Evolutionary conservation across 2,888 invertebrate genomes (phyloP), one percentile per base, ranked within the genome.

Genomic region (Tenthredo livida): DNA sequence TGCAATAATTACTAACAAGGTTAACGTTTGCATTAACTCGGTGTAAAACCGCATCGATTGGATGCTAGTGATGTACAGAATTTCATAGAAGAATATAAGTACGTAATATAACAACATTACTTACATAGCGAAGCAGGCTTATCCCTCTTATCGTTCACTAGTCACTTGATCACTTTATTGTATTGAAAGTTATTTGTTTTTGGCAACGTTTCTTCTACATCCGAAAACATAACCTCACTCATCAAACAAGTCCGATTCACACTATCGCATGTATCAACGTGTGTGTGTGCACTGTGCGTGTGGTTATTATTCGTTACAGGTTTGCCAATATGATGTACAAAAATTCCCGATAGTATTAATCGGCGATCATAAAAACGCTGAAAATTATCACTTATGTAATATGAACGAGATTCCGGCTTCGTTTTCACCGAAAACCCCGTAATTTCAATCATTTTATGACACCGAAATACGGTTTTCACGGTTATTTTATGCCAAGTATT

Each of bases 161-260:
- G 6, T 80, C 80, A 58, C 58, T 61, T 61, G 7, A 61, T 80
- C 58, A 80, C 80, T 80, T 78, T 58, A 40, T 37, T 33, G 50
- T 80, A 61, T 25, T 21, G 50, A 25, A 80, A 80, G 40, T 61
- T 10, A 37, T 61, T 37, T 10, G 17, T 80, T 58, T 58, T 61
- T 21, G 29, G 50, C 21, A 21, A 80, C 80, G 58, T 80, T 80
- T 21, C n/a, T 61, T 25, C 40, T 6, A 7, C 80, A 80, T 21
- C 61, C 61, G 58, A 15, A 77, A 58, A 80, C 80, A 80, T 80
- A 80, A 80, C 80, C 80, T 80, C 80, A 80, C 80, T 80, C 12
- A 33, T 80, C n/a, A 33, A 58, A 61, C 12, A 4, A 73, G 17
- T 29, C 54, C 50, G 10, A 29, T 77, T 33, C 54, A 77, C 47